Base-by-base conservation (phyloP, 2,888 invertebrate genomes). In the Crioceris asparagi region DNA sequence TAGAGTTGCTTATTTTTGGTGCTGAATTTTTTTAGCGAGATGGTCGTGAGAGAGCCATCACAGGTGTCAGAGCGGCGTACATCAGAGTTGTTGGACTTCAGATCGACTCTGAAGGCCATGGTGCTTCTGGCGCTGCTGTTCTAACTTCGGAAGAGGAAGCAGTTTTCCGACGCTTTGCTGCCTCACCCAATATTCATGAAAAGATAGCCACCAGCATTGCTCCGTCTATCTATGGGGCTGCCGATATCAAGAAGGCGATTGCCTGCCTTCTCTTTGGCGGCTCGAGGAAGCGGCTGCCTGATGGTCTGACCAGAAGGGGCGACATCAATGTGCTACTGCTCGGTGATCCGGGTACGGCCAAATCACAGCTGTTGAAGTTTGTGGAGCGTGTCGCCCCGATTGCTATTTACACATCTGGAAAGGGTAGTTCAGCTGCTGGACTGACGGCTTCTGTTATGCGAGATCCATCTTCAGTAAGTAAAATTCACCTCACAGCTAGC, bases 261-360 rank as follows among this genome's bases (percentile, higher is more conserved):
- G 86, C 93, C 8, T 88, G 92, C 54, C 70, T 98, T 43, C 67
- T 98, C 25, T 96, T 98, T 69, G 96, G 96, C 50, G 98, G 17
- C 8, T 27, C 27, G 6, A 27, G 27, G 10, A 90, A 91, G 60
- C 72, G 79, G 7, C 68, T 98, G 50, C 98, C 98, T 0, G 98
- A 98, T 66, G 97, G 97, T 1, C 67, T 98, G 39, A 87, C 86
- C 1, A 75, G 98, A 8, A 77, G 98, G 59, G 98, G 98, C 3
- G 98, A 98, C 61, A 93, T 98, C 47, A 98, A 98, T 60, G 73
- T 98, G 15, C 67, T 98, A 10, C 70, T 98, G 41, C 70, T 98
- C 17, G 98, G 98, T 27, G 98, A 98, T 69, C 98, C 98, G 1
- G 98, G 98, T 55, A 98, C 98, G 1, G 98, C 98, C n/a, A 98